phyloP scores from a whole-genome alignment of 2,797 vertebrate genomes.

The Chiloscyllium punctatum region DNA sequence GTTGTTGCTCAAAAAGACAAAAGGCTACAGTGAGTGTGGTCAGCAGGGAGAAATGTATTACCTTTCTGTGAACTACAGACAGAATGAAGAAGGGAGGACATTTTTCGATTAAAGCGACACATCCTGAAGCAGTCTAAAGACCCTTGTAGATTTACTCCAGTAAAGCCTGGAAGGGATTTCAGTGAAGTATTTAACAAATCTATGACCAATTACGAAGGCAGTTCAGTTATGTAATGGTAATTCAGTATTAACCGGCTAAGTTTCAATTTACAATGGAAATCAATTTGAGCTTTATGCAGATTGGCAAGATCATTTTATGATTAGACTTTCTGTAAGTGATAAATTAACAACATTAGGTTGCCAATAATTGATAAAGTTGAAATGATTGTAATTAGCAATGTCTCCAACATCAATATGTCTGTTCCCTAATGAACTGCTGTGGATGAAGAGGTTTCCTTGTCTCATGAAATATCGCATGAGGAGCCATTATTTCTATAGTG shows the following conservation, averaged over 20 bases:
- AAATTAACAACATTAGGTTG: background rate
- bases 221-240: background rate
- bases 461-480: background rate
- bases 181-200: background rate
- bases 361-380: background rate
- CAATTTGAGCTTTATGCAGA: background rate
- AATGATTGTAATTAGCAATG: background rate
- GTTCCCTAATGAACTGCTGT: background rate
- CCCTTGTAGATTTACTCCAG: no score
- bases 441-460: background rate
- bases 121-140: no score
- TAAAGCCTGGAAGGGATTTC: no score
- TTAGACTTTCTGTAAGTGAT: background rate
- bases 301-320: background rate
- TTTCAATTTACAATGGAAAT: background rate
- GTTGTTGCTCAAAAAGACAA: no score
- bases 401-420: background rate
- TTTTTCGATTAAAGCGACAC: no score
- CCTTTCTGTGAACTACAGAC: no score
- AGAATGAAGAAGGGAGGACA: no score
- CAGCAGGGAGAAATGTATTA: no score
- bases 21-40: no score
- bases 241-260: background rate
- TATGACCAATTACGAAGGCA: background rate
- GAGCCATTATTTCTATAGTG: no score